Percentiles rank a stretch among this genome's conserved stretches.
phyloP scores from a whole-genome alignment of 2,113 vertebrate genomes.

The Ciconia boyciana region DNA sequence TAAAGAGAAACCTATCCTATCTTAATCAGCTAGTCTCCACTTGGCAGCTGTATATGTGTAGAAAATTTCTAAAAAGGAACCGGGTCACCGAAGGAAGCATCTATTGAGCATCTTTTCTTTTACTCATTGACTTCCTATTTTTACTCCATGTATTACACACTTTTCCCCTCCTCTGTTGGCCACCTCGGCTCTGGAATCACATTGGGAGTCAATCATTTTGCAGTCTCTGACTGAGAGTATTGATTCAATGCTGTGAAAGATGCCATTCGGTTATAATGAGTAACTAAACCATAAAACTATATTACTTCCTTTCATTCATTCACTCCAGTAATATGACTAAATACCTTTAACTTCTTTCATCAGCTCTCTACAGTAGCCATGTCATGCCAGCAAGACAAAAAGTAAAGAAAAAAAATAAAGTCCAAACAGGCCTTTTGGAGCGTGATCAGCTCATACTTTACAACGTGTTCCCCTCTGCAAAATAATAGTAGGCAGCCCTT shows the following conservation, averaged over 20 bases:
- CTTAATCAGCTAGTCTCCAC: neutral
- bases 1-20: neutral
- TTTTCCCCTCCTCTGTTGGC: neutral
- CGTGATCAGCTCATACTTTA: neutral
- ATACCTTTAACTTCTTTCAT: neutral
- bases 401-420: neutral
- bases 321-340: neutral
- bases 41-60: neutral
- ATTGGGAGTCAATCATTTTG: neutral
- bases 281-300: neutral
- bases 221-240: neutral
- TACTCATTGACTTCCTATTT: neutral
- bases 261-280: neutral
- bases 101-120: neutral
- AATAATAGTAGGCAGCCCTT: neutral
- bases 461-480: neutral
- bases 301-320: neutral
- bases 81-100: neutral
- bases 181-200: neutral
- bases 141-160: neutral
- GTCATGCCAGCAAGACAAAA: neutral
- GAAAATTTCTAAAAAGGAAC: neutral
- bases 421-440: neutral
- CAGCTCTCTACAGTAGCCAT: neutral
- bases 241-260: neutral